These are phyloP conservation scores for Heliconius hortense DNA, from an alignment of 2,888 invertebrate species.

Conservation along the genomic window DNA sequence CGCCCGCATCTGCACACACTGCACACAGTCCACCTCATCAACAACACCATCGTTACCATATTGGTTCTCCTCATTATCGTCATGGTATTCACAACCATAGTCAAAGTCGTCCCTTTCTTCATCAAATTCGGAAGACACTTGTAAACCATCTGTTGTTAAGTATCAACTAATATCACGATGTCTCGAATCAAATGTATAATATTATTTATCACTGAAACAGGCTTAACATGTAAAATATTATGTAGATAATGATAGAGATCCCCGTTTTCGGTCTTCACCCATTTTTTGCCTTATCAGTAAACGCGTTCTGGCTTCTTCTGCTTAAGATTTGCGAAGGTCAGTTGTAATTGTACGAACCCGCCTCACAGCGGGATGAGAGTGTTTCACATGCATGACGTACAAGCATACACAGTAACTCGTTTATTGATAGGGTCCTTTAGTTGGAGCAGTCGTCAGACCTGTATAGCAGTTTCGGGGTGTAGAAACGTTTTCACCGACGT, in stretches of 20 bases:
- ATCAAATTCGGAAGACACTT: conserved; percentile 6
- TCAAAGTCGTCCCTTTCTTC: conserved; percentile 8
- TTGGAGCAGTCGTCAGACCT: conserved; percentile 44
- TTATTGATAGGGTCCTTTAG: conserved; percentile 28
- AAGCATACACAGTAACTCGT: neutral
- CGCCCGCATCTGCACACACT: neutral
- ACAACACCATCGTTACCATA: conserved; percentile 15
- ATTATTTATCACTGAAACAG: conserved; percentile 67
- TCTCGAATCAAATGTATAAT: neutral
- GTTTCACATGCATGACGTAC: neutral
- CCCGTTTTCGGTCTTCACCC: neutral
- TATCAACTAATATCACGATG: conserved; percentile 3
- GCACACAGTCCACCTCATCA: conserved; percentile 20
- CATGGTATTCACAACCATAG: conserved; percentile 18
- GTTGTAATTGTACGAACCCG: neutral
- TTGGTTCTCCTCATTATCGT: conserved; percentile 13
- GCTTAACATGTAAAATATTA: conserved; percentile 50
- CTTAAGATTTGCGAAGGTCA: neutral
- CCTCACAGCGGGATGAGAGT: neutral
- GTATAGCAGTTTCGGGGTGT: conserved; percentile 44
- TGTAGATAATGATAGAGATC: conserved; percentile 12
- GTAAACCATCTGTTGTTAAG: neutral
- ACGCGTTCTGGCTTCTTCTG: neutral
- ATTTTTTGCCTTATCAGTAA: conserved; percentile 22
- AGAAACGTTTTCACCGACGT: conserved; percentile 40